Conservation (phyloP, 1,140 invertebrate genomes). For the Papilio xuthus region DNA sequence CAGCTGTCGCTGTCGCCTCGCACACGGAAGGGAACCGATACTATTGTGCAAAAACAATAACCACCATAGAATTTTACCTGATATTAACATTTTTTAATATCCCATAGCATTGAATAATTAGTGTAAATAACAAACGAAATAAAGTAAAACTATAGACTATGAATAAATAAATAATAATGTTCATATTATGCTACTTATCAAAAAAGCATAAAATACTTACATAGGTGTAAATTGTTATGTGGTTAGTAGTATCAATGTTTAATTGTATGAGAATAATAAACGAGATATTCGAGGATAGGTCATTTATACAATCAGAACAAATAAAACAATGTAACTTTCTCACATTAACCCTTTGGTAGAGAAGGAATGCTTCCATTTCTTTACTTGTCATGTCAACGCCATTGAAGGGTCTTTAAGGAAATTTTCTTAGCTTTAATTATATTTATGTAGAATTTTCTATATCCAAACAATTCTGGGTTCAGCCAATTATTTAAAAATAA, state of each 20-base stretch:
- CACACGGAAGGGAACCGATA: conserved; percentile 73
- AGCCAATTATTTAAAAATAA: not conserved
- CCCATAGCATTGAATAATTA: not conserved
- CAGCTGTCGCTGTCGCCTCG: conserved; percentile 67
- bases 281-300: too few species aligned
- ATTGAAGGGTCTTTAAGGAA: not conserved
- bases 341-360: not conserved
- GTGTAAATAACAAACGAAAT: not conserved
- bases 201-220: not conserved
- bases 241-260: not conserved
- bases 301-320: too few species aligned
- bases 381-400: not conserved
- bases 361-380: not conserved
- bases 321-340: not conserved
- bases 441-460: not conserved
- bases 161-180: too few species aligned
- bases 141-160: not conserved
- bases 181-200: not conserved
- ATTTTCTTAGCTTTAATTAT: not conserved
- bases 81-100: conserved; percentile 29
- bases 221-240: not conserved
- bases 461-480: not conserved
- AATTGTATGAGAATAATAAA: not conserved
- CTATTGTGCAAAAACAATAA: conserved; percentile 59
- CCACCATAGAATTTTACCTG: conserved; percentile 23